Base-by-base conservation (phyloP, 2,888 invertebrate genomes). In the Seira musarum region DNA sequence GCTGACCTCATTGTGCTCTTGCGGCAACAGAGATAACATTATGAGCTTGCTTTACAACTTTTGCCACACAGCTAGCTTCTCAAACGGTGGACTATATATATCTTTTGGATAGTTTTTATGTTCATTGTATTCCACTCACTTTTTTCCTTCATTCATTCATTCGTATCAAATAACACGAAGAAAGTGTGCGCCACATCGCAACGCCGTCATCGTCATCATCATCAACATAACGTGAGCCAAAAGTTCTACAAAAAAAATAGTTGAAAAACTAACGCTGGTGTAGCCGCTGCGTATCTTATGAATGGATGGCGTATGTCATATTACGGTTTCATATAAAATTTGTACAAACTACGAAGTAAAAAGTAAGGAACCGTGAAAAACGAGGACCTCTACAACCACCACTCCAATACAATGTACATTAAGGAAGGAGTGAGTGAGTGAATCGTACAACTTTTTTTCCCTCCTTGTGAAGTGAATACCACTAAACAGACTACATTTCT, bases 1-100 rank as follows among this genome's bases (percentile, higher is more conserved):
- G 63, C 63, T 68, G 68, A 63, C 75, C 68, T 68, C 63, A 68
- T 75, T 75, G 63, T 63, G 68, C 63, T 13, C 75, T 61, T 67
- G 49, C 61, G 60, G 22, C 19, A 67, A 40, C 61, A 30, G 60
- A 30, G 60, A 70, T 70, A 61, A 70, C 35, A 67, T 49, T 24
- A 65, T 17, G 30, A 35, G 35, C 65, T 30, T 65, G 30, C 30
- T 65, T 40, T 65, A 66, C 49, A 49, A 67, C 49, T 25, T n/a
- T 13, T 40, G 40, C 13, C 5, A 40, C 13, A 40, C 40, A 40
- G 40, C 40, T 13, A 40, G 6, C 13, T 13, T 40, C 13, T 40
- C 40, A n/a, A n/a, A n/a, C n/a, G n/a, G n/a, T n/a, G n/a, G n/a
- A n/a, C n/a, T n/a, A n/a, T n/a, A n/a, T n/a, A n/a, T n/a, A n/a